Conservation (phyloP, 1,140 invertebrate species). For the Ladona fulva region DNA sequence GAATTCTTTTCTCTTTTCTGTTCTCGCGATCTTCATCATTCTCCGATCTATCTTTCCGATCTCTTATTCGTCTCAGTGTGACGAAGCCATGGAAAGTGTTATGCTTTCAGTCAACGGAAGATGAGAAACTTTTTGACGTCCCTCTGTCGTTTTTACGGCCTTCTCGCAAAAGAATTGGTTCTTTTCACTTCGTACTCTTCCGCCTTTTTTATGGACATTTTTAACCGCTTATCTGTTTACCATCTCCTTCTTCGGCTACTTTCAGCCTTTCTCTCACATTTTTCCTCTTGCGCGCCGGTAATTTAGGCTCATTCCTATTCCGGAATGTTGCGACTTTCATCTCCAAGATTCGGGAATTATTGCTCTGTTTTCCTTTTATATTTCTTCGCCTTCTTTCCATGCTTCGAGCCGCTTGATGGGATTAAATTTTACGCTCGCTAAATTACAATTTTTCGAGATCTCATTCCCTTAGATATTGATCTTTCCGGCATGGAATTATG, state of each 20-base stretch:
- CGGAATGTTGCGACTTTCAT: background rate
- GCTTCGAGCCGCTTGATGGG: background rate
- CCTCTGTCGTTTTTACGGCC: background rate
- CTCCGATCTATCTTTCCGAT: too few species aligned
- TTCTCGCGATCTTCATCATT: background rate
- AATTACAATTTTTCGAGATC: background rate
- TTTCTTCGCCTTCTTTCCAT: background rate
- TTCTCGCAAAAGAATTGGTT: background rate
- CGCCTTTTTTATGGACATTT: background rate
- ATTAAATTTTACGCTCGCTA: background rate
- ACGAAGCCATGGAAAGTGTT: too few species aligned
- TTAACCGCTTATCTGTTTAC: conserved; percentile 9
- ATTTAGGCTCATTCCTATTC: background rate
- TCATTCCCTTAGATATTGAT: background rate
- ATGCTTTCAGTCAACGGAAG: background rate
- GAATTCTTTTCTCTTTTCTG: background rate
- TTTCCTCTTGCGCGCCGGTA: too few species aligned
- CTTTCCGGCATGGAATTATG: too few species aligned
- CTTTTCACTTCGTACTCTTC: background rate
- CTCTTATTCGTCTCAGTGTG: too few species aligned
- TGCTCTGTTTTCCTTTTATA: background rate
- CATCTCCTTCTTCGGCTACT: background rate
- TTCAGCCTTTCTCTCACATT: background rate
- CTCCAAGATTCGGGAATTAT: background rate
- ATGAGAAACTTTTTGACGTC: background rate